phyloP scores from a whole-genome alignment of 1,140 invertebrate genomes.

The Pinna nobilis region DNA sequence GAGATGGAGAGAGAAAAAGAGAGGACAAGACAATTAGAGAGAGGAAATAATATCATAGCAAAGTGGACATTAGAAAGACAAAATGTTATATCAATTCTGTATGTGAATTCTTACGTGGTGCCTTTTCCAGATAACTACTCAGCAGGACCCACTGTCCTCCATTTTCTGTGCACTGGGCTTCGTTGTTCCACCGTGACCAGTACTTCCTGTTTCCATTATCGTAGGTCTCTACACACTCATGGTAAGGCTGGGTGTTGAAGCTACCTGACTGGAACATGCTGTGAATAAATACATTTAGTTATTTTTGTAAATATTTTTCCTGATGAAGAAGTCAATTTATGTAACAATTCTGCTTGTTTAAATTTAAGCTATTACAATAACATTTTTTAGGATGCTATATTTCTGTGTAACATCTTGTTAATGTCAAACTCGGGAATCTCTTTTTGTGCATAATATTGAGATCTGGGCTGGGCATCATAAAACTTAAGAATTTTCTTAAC shows the following conservation, averaged over 20 bases:
- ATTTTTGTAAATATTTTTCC: neutral
- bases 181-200: conserved; percentile 65
- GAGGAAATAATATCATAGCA: neutral
- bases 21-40: neutral
- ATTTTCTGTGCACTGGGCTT: conserved; percentile 59
- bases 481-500: too few relatives aligned
- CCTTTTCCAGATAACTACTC: conserved; percentile 70
- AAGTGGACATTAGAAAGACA: neutral
- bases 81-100: too few relatives aligned
- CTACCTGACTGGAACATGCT: conserved; percentile 68
- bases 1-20: too few relatives aligned
- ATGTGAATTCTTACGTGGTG: conserved; percentile 50
- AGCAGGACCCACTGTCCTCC: conserved; percentile 65
- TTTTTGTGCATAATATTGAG: neutral
- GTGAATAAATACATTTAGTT: conserved; percentile 32
- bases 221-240: conserved; percentile 66
- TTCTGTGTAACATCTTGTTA: too few relatives aligned
- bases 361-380: neutral
- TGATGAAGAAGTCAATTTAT: neutral
- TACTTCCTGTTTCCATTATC: conserved; percentile 37
- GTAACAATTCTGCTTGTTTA: neutral
- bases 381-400: neutral
- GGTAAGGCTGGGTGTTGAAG: conserved; percentile 69
- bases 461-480: too few relatives aligned
- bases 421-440: too few relatives aligned